These are phyloP conservation scores for Phengaris arion DNA, from an alignment of 2,888 invertebrate species.

Conservation along the genomic window DNA sequence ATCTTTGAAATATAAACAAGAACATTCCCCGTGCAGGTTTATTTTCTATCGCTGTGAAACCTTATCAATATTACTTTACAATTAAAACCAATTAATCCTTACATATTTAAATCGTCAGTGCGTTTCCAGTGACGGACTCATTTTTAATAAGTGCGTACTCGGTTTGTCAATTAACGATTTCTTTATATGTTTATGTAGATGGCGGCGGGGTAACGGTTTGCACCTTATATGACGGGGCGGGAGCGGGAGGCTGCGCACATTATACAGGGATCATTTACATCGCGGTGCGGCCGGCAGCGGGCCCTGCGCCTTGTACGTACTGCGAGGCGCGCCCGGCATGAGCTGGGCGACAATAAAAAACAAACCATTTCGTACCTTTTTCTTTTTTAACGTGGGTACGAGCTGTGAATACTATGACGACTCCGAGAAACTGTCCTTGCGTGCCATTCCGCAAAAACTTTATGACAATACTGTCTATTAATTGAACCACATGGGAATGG, in stretches of 20 bases:
- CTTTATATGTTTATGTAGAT: constrained; percentile 53
- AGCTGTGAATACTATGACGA: constrained; percentile 44
- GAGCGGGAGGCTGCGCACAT: constrained; percentile 70
- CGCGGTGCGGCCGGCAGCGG: constrained; percentile 63
- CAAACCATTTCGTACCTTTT: constrained; percentile 63
- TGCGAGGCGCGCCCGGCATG: constrained; percentile 60
- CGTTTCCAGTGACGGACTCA: background rate
- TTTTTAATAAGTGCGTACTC: constrained; percentile 33
- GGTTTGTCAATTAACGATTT: constrained; percentile 45
- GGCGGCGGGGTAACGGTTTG: constrained; percentile 70
- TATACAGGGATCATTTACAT: constrained; percentile 79
- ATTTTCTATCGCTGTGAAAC: background rate
- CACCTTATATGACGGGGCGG: constrained; percentile 66
- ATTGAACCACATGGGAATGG: constrained; percentile 29
- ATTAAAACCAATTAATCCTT: constrained; percentile 19
- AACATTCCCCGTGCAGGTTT: background rate
- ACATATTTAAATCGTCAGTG: background rate
- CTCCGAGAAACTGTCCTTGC: constrained; percentile 45
- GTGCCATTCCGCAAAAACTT: constrained; percentile 42
- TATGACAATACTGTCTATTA: constrained; percentile 35
- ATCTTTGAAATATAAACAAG: background rate
- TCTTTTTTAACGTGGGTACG: constrained; percentile 58
- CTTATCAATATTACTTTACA: constrained; percentile 8
- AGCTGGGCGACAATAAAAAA: constrained; percentile 59
- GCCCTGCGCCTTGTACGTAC: constrained; percentile 67